These are phyloP conservation scores for Manis crassicaudata DNA, from an alignment of 2,797 vertebrate species.

Conservation along the genomic window DNA sequence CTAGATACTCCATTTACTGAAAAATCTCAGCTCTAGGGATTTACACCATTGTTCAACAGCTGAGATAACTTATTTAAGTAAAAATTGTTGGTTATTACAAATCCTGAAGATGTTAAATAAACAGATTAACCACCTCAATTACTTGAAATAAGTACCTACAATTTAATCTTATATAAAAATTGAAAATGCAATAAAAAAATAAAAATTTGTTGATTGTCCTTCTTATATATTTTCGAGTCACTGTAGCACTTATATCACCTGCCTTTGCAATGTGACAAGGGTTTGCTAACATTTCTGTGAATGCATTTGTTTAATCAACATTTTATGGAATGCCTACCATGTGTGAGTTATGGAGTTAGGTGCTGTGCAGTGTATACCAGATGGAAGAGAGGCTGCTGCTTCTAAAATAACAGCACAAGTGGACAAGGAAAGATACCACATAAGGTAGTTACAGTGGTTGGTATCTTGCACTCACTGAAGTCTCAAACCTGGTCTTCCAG, in stretches of 20 bases:
- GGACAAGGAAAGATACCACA: not conserved
- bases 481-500: not conserved
- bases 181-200: not conserved
- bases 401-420: not conserved
- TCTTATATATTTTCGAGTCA: not conserved
- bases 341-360: not conserved
- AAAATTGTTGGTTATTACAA: not conserved
- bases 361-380: not conserved
- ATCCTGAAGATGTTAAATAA: not conserved
- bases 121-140: not conserved
- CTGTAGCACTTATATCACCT: not conserved
- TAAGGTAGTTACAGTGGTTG: not conserved
- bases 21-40: not conserved
- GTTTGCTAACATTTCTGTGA: not conserved
- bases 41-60: not conserved
- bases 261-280: not conserved
- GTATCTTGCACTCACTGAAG: not conserved
- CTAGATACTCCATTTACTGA: not conserved
- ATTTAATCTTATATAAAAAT: not conserved
- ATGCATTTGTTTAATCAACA: not conserved
- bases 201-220: not conserved
- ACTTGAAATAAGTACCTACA: not conserved
- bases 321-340: not conserved
- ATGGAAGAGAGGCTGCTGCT: not conserved
- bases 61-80: not conserved